Percentiles rank a stretch among this genome's conserved stretches.
Conservation (phyloP, 92 coral and sea anemone genomes). For the Isaurus tuberculatus region DNA sequence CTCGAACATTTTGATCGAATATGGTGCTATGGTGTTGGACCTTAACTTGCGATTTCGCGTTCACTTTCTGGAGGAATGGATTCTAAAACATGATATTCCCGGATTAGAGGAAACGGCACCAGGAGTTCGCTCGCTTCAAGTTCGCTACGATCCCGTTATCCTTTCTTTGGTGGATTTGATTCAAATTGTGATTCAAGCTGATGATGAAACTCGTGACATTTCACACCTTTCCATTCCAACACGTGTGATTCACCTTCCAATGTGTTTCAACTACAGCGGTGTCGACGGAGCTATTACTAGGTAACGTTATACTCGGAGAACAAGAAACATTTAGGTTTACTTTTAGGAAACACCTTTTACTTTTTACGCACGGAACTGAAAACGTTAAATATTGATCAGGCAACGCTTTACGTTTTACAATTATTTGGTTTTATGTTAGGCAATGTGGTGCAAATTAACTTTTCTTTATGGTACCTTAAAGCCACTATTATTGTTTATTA, state of each 20-base stretch:
- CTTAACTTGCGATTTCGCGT: constrained; percentile 71
- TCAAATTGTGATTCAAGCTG: constrained; percentile 47
- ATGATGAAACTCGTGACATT: constrained; percentile 54
- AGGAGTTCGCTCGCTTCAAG: constrained; percentile 71
- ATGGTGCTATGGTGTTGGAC: constrained; percentile 72
- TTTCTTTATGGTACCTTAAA: too few species aligned
- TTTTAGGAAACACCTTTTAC: too few species aligned
- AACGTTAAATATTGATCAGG: too few species aligned
- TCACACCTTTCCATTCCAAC: constrained; percentile 56
- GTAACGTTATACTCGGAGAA: not conserved
- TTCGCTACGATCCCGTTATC: constrained; percentile 62
- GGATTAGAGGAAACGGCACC: constrained; percentile 80
- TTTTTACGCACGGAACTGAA: too few species aligned
- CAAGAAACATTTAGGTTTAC: too few species aligned
- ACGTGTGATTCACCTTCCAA: constrained; percentile 63
- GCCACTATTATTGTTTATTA: too few species aligned
- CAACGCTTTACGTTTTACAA: too few species aligned
- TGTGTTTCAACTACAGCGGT: constrained; percentile 77
- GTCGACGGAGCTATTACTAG: constrained; percentile 58
- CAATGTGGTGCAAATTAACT: too few species aligned
- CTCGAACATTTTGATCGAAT: constrained; percentile 62
- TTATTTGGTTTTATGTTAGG: too few species aligned
- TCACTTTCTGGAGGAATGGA: constrained; percentile 62
- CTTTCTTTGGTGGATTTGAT: constrained; percentile 55
- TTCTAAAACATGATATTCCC: constrained; percentile 43